Base-by-base conservation (phyloP, 2,797 vertebrate species). In the Neopelma chrysocephalum region DNA sequence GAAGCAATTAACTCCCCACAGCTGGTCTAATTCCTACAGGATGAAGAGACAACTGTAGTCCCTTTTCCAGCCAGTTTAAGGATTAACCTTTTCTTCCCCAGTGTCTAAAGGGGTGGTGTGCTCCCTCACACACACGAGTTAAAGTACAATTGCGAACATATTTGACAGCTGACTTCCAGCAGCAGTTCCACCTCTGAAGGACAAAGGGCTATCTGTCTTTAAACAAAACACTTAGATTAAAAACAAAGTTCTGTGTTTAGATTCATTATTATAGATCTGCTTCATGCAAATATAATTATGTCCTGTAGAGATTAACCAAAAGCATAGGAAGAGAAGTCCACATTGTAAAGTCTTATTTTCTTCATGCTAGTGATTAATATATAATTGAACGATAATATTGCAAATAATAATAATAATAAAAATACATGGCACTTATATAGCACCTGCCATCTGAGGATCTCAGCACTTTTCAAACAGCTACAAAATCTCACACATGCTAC, bases 401-500 rank as follows among this genome's bases (percentile, higher is more conserved):
- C 54, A 87, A 90, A 93, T 89, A 95, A 86, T 85, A 87, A 89
- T 94, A 87, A 87, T 31, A 31, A 53, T 94, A 87, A 85, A 19
- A 31, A 53, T 93, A 97, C 80, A 94, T 94, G 85, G 75, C 85
- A 93, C 48, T 96, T 96, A 94, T 82, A 94, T 47, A 91, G 86
- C 73, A 94, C 89, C 92, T 96, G 85, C 73, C 76, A 75, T 89
- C 56, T 86, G 58, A 93, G 45, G 50, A 81, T 92, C 94, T 96
- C 94, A 86, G 83, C 83, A 86, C 81, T 97, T 95, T 94, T 72
- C 79, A 88, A 96, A 92, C 61, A 91, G 57, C 76, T 65, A 88
- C 89, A 89, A 75, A 96, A 94, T 76, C 53, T 93, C 94, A 95
- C 96, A 97, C 95, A 82, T 97, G 97, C 81, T 86, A 94, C 93